These are phyloP conservation scores for Bombus huntii DNA, from an alignment of 1,140 invertebrate species.

Conservation along the genomic window DNA sequence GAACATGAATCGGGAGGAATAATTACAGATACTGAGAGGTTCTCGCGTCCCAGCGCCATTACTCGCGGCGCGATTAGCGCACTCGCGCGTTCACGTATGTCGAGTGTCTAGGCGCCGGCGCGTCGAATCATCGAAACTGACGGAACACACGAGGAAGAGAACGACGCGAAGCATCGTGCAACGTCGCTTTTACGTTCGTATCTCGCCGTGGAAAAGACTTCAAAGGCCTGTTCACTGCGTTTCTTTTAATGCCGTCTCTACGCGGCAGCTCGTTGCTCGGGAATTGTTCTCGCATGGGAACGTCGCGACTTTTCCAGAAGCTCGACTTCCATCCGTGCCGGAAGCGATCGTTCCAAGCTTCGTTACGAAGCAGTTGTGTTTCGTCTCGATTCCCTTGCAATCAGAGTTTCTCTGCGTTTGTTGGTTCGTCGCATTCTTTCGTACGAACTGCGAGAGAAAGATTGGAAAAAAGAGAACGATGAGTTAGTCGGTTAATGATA, in stretches of 20 bases:
- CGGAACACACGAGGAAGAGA: neutral
- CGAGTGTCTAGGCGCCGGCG: neutral
- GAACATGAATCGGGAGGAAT: conserved; percentile 65
- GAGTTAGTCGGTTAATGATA: neutral
- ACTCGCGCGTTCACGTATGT: conserved; percentile 49
- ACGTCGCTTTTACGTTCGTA: conserved; percentile 12
- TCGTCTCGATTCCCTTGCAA: neutral
- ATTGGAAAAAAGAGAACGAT: neutral
- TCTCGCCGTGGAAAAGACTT: conserved; percentile 23
- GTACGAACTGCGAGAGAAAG: neutral
- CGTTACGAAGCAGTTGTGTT: neutral
- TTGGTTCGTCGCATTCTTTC: neutral
- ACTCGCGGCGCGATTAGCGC: conserved; percentile 43
- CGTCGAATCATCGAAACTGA: conserved; percentile 32
- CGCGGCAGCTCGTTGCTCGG: neutral
- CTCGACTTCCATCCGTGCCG: neutral
- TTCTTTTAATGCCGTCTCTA: conserved; percentile 5
- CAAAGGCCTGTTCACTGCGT: conserved; percentile 26
- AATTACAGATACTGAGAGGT: conserved; percentile 47
- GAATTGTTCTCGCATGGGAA: conserved; percentile 32
- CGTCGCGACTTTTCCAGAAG: conserved; percentile 23
- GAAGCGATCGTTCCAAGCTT: conserved; percentile 22
- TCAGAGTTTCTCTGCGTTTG: neutral
- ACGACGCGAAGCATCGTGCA: too few species aligned
- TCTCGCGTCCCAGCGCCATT: neutral